Evolutionary conservation across 2,888 invertebrate genomes (phyloP), one percentile per base, ranked within the genome.

Genomic region (Ligdia adustata): DNA sequence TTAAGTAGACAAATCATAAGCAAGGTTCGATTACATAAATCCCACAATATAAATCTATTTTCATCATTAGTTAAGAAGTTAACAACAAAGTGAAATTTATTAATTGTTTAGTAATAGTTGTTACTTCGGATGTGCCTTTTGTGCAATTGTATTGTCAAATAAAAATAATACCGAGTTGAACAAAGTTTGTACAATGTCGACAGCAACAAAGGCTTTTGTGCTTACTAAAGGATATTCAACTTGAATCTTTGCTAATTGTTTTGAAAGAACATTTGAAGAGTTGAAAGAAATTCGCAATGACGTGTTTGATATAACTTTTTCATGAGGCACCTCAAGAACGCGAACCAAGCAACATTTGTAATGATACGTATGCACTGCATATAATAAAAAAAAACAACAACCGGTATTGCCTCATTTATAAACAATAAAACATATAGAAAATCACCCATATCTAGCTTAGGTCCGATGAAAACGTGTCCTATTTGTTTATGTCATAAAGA

Each of bases 291-390:
- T n/a, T n/a, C n/a, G n/a, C n/a, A n/a, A n/a, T n/a, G n/a, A n/a
- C n/a, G n/a, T 18, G 12, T 16, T 27, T 27, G 13, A 27, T 4
- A 9, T 41, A 15, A 28, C 13, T 12, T 26, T 47, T 35, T 15
- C n/a, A 43, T 22, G 38, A 43, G 48, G 48, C 42, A 42, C 22
- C 1, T n/a, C n/a, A n/a, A n/a, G n/a, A n/a, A n/a, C n/a, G n/a
- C n/a, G n/a, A n/a, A n/a, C n/a, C n/a, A n/a, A n/a, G n/a, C n/a
- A n/a, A n/a, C n/a, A n/a, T n/a, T n/a, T n/a, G n/a, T n/a, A n/a
- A n/a, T n/a, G n/a, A n/a, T n/a, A n/a, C n/a, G n/a, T n/a, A n/a
- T n/a, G n/a, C n/a, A n/a, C n/a, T n/a, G n/a, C n/a, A n/a, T n/a
- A n/a, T n/a, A n/a, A n/a, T n/a, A n/a, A n/a, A n/a, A n/a, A n/a